These are phyloP conservation scores for Pseudorectes ferrugineus DNA, from an alignment of 2,113 vertebrate genomes.

Conservation along the genomic window DNA sequence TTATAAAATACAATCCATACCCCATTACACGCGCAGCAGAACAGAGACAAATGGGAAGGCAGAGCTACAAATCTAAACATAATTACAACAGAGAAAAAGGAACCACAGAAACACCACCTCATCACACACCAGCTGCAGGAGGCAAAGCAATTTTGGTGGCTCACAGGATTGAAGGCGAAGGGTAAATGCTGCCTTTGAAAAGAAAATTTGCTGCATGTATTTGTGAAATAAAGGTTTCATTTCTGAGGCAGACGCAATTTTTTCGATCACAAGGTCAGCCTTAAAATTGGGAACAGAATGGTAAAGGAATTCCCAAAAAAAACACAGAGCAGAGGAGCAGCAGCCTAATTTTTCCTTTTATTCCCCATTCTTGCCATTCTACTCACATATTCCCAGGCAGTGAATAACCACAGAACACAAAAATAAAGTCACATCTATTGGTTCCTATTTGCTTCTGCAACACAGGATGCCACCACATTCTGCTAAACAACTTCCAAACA, in stretches of 20 bases:
- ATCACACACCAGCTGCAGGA: not conserved
- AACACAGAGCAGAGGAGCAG: not conserved
- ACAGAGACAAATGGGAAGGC: not conserved
- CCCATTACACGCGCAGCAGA: accelerated
- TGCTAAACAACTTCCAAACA: not conserved
- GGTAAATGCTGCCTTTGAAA: not conserved
- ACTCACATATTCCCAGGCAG: not conserved
- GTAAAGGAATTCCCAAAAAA: not conserved
- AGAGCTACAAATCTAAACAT: not conserved
- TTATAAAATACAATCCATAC: not conserved
- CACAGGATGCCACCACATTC: not conserved
- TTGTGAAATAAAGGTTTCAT: not conserved
- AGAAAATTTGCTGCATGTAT: not conserved
- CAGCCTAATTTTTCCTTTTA: not conserved
- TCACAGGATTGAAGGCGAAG: not conserved
- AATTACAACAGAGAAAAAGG: not conserved
- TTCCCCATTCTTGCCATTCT: not conserved
- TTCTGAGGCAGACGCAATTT: not conserved
- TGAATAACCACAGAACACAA: not conserved
- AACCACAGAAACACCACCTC: not conserved
- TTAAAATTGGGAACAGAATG: not conserved
- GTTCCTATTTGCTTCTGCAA: not conserved
- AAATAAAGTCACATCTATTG: not conserved
- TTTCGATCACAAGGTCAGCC: not conserved
- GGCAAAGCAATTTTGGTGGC: not conserved